Evolutionary conservation across 1,140 invertebrate genomes (phyloP), one percentile per base, ranked within the genome.

Genomic region (Halyomorpha halys): DNA sequence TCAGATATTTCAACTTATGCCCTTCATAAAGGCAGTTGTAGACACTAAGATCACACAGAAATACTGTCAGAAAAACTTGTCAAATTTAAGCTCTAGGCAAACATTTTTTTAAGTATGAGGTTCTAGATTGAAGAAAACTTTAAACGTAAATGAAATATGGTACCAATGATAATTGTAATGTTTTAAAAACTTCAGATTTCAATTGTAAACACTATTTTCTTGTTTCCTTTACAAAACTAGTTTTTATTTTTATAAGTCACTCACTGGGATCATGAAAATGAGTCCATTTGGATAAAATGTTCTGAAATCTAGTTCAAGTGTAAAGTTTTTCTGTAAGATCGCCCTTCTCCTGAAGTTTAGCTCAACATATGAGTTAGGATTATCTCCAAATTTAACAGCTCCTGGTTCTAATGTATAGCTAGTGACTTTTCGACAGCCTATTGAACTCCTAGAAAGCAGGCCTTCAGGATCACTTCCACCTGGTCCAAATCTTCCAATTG

Each of bases 331-430:
- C 64, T 82, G 80, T 77, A 86, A 82, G 64, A 85, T 82, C 69
- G 80, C 80, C 44, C 82, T 78, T 21, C 78, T 79, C 53, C 81
- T 79, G 13, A 88, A 74, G 65, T 83, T 79, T 18, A 89, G 74
- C 65, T 82, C 79, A 0, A 90, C 85, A 71, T 90, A 86, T 72
- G 90, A 91, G 66, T 87, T 80, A 0, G 81, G 73, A 61, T 81
- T 80, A 73, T 94, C 90, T 4, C 91, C 91, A 70, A 94, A 93
- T 75, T 91, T 91, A 9, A 90, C 82, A 15, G 90, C 90, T 39
- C 86, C 84, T 0, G 84, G 81, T 73, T 91, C 87, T 53, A 89
- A 76, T 0, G 83, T 85, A 70, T 90, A 89, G 54, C 84, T 86
- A 3, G 80, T 80, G 59, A 84, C 81, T 77, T 86, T 82, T 54